A percentile compares a stretch with the other conserved stretches of the same genome.
These are phyloP conservation scores for Pseudomyrmex flavicornis DNA, from an alignment of 1,140 invertebrate genomes.

Conservation along the genomic window DNA sequence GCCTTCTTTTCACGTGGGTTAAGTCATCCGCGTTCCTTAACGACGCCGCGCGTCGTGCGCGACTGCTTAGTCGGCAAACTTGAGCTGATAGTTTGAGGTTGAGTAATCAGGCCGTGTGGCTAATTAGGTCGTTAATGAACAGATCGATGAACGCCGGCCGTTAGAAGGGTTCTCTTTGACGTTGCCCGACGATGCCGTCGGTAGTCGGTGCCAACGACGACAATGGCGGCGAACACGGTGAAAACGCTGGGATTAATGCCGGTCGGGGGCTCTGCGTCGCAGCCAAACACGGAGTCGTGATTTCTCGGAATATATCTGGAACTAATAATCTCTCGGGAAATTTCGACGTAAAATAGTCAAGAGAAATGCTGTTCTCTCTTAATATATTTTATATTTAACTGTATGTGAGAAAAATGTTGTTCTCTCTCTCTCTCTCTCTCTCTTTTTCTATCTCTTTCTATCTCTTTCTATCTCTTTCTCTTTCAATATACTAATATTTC, in stretches of 20 bases:
- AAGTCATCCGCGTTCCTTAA: slow-evolving; percentile 48
- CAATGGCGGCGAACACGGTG: slow-evolving; percentile 42
- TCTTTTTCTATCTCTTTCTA: no score
- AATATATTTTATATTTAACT: not conserved
- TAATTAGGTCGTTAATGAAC: slow-evolving; percentile 63
- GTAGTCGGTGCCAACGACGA: slow-evolving; percentile 39
- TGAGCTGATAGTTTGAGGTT: slow-evolving; percentile 47
- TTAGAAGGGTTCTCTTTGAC: slow-evolving; percentile 55
- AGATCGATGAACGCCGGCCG: slow-evolving; percentile 54
- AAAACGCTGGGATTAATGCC: slow-evolving; percentile 49
- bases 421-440: no score
- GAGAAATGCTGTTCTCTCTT: not conserved
- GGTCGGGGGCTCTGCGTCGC: not conserved
- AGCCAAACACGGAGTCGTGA: not conserved
- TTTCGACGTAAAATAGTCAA: slow-evolving; percentile 13
- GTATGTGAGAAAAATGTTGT: no score
- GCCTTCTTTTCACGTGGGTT: slow-evolving; percentile 36
- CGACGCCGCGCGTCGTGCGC: slow-evolving; percentile 27
- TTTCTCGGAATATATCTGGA: not conserved
- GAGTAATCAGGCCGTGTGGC: slow-evolving; percentile 57
- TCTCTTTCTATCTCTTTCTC: not conserved
- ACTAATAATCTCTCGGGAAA: slow-evolving; percentile 21
- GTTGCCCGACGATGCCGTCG: slow-evolving; percentile 14
- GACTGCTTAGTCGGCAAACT: slow-evolving; percentile 57
- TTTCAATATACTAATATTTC: not conserved